A percentile compares a stretch with the other conserved stretches of the same genome.
Conservation (phyloP, 2,797 vertebrate species). For the Salarias fasciatus region DNA sequence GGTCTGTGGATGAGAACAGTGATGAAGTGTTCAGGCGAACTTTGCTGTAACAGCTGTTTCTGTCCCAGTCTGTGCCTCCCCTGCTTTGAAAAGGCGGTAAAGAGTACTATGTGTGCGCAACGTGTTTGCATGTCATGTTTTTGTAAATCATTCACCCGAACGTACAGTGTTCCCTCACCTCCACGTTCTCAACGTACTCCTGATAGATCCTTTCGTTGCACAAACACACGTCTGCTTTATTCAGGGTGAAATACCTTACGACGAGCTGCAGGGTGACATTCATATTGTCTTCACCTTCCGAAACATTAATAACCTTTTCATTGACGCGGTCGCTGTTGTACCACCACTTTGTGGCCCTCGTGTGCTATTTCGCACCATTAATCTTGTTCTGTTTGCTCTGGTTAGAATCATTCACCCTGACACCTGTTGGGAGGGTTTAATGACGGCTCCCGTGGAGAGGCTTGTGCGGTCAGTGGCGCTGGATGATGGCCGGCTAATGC, state of each 20-base stretch:
- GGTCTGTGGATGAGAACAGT: conserved; percentile 35
- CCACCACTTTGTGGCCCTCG: conserved; percentile 42
- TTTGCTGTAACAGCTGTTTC: conserved; percentile 6
- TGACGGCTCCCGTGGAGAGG: conserved; percentile 59
- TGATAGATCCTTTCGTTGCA: conserved; percentile 18
- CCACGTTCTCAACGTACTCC: conserved; percentile 2
- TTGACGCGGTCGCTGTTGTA: conserved; percentile 45
- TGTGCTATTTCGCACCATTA: conserved; percentile 75
- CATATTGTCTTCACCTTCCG: conserved; percentile 28
- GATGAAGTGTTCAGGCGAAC: conserved; percentile 56
- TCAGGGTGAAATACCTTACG: conserved; percentile 1
- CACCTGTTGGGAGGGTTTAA: conserved; percentile 76
- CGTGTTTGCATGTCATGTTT: conserved; percentile 14
- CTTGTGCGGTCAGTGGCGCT: conserved; percentile 40
- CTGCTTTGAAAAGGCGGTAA: conserved; percentile 4
- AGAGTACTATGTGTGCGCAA: not conserved
- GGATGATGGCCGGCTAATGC: conserved; percentile 50
- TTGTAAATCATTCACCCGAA: conserved; percentile 27
- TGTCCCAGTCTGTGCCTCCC: not conserved
- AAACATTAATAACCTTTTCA: conserved; percentile 63
- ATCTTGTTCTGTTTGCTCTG: conserved; percentile 78
- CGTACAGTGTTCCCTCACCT: conserved; percentile 4
- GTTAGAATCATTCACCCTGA: conserved; percentile 73
- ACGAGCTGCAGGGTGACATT: conserved; percentile 12
- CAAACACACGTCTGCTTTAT: conserved; percentile 10